Conservation (phyloP, 2,888 invertebrate species). For the Sesia bembeciformis region DNA sequence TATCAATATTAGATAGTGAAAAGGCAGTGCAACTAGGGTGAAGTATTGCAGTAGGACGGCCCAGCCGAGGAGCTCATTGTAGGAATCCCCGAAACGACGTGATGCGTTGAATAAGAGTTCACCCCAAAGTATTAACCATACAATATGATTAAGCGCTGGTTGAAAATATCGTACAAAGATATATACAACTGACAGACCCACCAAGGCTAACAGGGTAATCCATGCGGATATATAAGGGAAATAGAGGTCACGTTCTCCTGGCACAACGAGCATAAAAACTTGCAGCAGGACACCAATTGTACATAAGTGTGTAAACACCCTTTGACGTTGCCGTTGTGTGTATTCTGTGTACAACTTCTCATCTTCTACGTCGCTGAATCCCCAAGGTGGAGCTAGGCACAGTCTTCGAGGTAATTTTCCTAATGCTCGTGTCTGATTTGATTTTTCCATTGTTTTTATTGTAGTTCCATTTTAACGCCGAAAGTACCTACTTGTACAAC, state of each 20-base stretch:
- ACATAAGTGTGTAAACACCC: slow-evolving; percentile 50
- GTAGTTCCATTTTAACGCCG: slow-evolving; percentile 1
- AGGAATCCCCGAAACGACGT: slow-evolving; percentile 61
- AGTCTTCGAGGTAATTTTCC: slow-evolving; percentile 32
- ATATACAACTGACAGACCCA: slow-evolving; percentile 34
- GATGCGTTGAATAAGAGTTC: slow-evolving; percentile 54
- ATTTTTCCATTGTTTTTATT: slow-evolving; percentile 41
- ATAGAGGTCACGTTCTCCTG: slow-evolving; percentile 47
- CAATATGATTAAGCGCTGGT: slow-evolving; percentile 76
- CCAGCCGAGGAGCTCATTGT: slow-evolving; percentile 82
- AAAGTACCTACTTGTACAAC: background rate
- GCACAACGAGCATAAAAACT: slow-evolving; percentile 45
- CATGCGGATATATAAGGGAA: slow-evolving; percentile 39
- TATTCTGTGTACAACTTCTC: slow-evolving; percentile 55
- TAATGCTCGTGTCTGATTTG: slow-evolving; percentile 27
- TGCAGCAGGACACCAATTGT: slow-evolving; percentile 48
- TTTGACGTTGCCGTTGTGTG: slow-evolving; percentile 51
- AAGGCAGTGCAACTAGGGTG: slow-evolving; percentile 82
- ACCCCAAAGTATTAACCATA: slow-evolving; percentile 76
- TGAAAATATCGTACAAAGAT: slow-evolving; percentile 38
- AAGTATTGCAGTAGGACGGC: slow-evolving; percentile 82
- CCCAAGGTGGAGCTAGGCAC: slow-evolving; percentile 53
- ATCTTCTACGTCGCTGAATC: slow-evolving; percentile 47
- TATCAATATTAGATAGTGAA: slow-evolving; percentile 52
- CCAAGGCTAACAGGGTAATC: slow-evolving; percentile 31